A percentile compares a stretch with the other conserved stretches of the same genome.
Evolutionary conservation across 2,113 vertebrate genomes (phyloP).

Genomic region (Hydropotes inermis): DNA sequence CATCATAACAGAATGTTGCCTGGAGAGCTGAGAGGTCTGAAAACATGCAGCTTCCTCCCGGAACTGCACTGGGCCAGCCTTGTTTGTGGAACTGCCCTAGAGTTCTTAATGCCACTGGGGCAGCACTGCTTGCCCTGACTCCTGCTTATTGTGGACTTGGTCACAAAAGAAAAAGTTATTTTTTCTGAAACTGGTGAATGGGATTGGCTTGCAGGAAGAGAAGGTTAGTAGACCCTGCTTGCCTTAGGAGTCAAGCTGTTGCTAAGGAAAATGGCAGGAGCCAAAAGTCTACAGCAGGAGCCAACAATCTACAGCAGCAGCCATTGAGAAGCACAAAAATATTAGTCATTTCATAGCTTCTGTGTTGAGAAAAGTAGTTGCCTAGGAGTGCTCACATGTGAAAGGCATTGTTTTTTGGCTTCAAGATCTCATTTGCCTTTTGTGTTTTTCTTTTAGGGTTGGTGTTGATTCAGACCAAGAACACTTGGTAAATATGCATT

Average conservation of each 20-base stretch:
- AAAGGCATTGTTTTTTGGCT: background rate
- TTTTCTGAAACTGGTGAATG: slow-evolving; percentile 40
- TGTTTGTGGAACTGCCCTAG: background rate
- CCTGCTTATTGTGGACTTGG: background rate
- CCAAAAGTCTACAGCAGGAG: slow-evolving; percentile 5
- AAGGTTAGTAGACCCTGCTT: slow-evolving; percentile 1
- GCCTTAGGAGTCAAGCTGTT: slow-evolving; percentile 39
- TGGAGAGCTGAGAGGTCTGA: background rate
- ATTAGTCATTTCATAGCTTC: background rate
- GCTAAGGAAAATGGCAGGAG: slow-evolving; percentile 25
- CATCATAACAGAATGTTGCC: slow-evolving; percentile 21
- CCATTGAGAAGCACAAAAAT: background rate
- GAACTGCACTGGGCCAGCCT: background rate
- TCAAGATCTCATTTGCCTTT: slow-evolving; percentile 51
- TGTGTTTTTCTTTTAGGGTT: slow-evolving; percentile 84
- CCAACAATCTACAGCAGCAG: slow-evolving; percentile 13
- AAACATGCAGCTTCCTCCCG: background rate
- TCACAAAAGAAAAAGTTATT: background rate
- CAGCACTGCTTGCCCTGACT: background rate
- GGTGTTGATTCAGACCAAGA: slow-evolving; percentile 96
- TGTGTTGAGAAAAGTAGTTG: background rate
- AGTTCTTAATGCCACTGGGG: background rate
- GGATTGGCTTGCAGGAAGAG: background rate
- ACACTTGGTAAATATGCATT: slow-evolving; percentile 86
- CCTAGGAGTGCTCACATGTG: background rate